A percentile compares a stretch with the other conserved stretches of the same genome.
phyloP scores from a whole-genome alignment of 2,797 vertebrate genomes.

The Hafferia zeledoni region DNA sequence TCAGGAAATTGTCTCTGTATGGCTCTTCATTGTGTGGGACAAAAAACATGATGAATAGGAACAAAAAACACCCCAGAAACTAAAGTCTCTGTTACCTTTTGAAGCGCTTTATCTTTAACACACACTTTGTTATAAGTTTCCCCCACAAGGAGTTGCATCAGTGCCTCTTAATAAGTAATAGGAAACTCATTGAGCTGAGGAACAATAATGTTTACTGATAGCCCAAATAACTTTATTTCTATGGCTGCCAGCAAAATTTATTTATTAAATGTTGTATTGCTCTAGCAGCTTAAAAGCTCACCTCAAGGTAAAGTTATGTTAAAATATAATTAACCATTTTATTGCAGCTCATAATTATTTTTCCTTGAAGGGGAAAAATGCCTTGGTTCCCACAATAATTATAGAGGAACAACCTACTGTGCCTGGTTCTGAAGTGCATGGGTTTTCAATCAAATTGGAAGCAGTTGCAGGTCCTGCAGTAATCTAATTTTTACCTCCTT shows the following conservation, averaged over 20 bases:
- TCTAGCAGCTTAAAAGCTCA: constrained; percentile 32
- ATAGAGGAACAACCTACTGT: neutral
- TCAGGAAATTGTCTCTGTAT: neutral
- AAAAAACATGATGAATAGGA: neutral
- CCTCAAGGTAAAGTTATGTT: constrained; percentile 59
- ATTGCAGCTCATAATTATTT: constrained; percentile 48
- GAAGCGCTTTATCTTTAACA: neutral
- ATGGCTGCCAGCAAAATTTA: constrained; percentile 31
- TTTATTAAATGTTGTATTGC: constrained; percentile 25
- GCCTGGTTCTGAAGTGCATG: neutral
- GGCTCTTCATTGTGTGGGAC: neutral
- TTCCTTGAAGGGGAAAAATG: constrained; percentile 49
- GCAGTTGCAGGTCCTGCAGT: neutral
- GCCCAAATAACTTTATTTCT: constrained; percentile 39
- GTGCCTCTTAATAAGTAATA: neutral
- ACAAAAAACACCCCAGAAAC: neutral
- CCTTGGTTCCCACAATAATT: constrained; percentile 45
- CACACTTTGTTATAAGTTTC: neutral
- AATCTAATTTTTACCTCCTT: constrained; percentile 16
- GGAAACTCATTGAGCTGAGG: neutral
- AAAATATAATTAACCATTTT: constrained; percentile 69
- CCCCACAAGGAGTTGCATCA: neutral
- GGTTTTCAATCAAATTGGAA: constrained; percentile 20
- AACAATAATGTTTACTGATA: constrained; percentile 5
- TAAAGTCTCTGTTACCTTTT: neutral